Evolutionary conservation across 2,888 invertebrate genomes (phyloP), one percentile per base, ranked within the genome.

Genomic region (Capitulum mitella): DNA sequence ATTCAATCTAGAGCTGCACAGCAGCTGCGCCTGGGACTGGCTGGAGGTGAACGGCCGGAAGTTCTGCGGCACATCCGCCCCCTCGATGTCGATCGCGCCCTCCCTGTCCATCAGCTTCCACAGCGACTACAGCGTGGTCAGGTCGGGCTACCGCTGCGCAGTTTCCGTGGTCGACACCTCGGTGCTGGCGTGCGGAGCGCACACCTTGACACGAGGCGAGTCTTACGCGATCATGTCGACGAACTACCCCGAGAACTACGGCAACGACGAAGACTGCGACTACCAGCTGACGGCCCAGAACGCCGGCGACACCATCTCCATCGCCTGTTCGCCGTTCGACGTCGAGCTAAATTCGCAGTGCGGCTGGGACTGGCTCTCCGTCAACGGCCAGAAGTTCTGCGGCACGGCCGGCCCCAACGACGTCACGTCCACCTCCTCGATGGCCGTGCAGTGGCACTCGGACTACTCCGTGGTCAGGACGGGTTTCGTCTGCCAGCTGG

Each of bases 71-170:
- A 1, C 37, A 1, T 6, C 3, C 3, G 37, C 5, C 5, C 70
- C 70, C 22, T 3, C 37, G 6, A 10, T 10, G 22, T 22, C 16
- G 14, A 26, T 5, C 22, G 3, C 14, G 8, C 2, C 40, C 16
- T 8, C 10, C 34, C 37, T 19, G 3, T 0, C 19, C 37, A 26
- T 70, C 5, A 8, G 37, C 3, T 70, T 70, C 26, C 70, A 70
- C 22, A 37, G 37, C 70, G 70, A 70, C 70, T 70, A 70, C 70
- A 37, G 37, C n/a, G n/a, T n/a, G n/a, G n/a, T n/a, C n/a, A n/a
- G n/a, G n/a, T n/a, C n/a, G n/a, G n/a, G n/a, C n/a, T n/a, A n/a
- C n/a, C n/a, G n/a, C n/a, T n/a, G 19, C 26, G 8, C 37, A 5
- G 26, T 26, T 37, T 19, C 26, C 40, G 37, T 8, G 22, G 34